A percentile compares a stretch with the other conserved stretches of the same genome.
Conservation (phyloP, 2,888 invertebrate species). For the Lasioglossum calceatum region DNA sequence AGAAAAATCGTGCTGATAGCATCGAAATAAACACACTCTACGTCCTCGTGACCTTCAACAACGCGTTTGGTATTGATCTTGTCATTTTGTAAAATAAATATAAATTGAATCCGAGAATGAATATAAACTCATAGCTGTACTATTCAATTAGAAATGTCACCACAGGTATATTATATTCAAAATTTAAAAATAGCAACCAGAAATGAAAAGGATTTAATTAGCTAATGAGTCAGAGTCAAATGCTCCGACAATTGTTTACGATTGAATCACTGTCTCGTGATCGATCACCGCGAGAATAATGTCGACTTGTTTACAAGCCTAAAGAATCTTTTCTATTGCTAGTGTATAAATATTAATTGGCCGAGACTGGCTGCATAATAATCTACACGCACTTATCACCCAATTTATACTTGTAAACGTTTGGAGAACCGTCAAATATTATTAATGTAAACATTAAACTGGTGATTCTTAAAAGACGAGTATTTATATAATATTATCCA, state of each 20-base stretch:
- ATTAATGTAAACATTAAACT: not conserved
- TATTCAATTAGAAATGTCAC: not conserved
- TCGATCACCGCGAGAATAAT: not conserved
- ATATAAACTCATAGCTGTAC: not conserved
- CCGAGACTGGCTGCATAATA: not conserved
- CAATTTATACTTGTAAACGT: not conserved
- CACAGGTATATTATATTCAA: conserved; percentile 2
- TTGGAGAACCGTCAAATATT: not conserved
- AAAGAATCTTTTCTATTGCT: not conserved
- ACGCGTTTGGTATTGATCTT: not conserved
- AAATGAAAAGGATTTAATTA: conserved; percentile 23
- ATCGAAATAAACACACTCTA: not conserved
- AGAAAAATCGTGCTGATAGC: not conserved
- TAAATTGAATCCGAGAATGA: no score
- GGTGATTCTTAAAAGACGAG: not conserved
- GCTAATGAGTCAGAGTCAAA: conserved; percentile 36
- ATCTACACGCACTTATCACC: not conserved
- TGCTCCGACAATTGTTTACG: conserved; percentile 34
- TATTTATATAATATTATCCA: not conserved
- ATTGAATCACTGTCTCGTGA: conserved; percentile 37
- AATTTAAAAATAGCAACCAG: not conserved
- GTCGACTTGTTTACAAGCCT: conserved; percentile 18
- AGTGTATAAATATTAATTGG: conserved; percentile 13
- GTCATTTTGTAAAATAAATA: not conserved
- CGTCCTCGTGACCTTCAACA: not conserved